Base-by-base conservation (phyloP, 2,113 vertebrate genomes). In the Dipodomys merriami region DNA sequence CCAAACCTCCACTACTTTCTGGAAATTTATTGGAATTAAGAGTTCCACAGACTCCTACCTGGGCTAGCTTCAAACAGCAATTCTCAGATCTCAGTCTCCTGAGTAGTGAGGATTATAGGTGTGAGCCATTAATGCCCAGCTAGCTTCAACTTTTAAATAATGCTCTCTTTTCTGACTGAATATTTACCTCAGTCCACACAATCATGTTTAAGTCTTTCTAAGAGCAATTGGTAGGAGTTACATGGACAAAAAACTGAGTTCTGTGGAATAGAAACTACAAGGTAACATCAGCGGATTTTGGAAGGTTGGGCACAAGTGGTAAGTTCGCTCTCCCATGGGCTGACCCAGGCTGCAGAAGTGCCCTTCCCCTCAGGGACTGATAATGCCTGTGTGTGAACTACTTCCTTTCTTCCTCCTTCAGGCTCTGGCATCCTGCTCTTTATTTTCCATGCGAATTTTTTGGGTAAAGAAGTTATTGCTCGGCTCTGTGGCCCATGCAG, bases 371-470 rank as follows among this genome's bases (percentile, higher is more conserved):
- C 39, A 39, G 39, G 13, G 25, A 8, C 7, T 57, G 5, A 25
- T 1, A 6, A 3, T 68, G 30, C 29, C 6, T 19, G 5, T 44
- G 65, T 46, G 46, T 39, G 69, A 12, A 88, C 49, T 71, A 9
- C 13, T 6, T 15, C 39, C 53, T 6, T 13, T 33, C 83, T 86
- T 82, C 81, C 60, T 94, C 77, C 13, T 73, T 86, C 96, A 99
- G 99, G 99, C 79, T 99, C 98, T 29, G 99, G 99, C 46, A 97
- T 99, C 97, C 98, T 99, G 93, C 98, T 99, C 88, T 99, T 99
- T 90, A 95, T 99, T 97, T 99, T 99, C 96, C 99, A 99, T 30
- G 96, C 99, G 83, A 99, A 99, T 97, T 99, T 99, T 98, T 79
- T 98, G 62, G 98, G 98, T 82, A 99, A 97, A 95, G 98, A 99